Evolutionary conservation across 2,888 invertebrate genomes (phyloP).

Genomic region (Xanthorhoe spadicearia): DNA sequence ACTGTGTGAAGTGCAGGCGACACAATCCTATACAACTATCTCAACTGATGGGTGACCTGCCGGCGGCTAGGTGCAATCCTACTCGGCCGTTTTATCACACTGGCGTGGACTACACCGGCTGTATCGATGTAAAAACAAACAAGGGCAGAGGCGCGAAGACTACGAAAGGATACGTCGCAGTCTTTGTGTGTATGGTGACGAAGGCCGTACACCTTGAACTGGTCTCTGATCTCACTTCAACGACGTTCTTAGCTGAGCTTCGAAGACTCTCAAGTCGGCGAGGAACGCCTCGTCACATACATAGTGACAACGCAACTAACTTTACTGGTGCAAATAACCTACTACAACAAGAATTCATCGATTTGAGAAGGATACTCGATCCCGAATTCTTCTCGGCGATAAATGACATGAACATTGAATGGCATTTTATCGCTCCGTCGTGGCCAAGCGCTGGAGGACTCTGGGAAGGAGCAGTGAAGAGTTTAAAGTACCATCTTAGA

Average conservation of each 20-base stretch:
- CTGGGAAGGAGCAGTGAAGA: slow-evolving; percentile 37
- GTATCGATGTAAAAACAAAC: slow-evolving; percentile 29
- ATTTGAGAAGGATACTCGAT: slow-evolving; percentile 18
- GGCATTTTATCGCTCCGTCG: slow-evolving; percentile 29
- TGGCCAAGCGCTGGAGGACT: slow-evolving; percentile 35
- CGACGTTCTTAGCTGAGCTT: slow-evolving; percentile 46
- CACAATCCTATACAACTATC: slow-evolving; percentile 4
- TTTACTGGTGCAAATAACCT: slow-evolving; percentile 43
- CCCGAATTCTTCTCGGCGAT: slow-evolving; percentile 16
- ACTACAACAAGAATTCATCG: slow-evolving; percentile 27
- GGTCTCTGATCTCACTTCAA: slow-evolving; percentile 45
- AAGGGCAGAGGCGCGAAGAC: slow-evolving; percentile 37
- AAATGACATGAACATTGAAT: slow-evolving; percentile 24
- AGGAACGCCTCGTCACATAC: slow-evolving; percentile 43
- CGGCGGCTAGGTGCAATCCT: slow-evolving; percentile 14
- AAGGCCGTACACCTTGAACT: slow-evolving; percentile 49
- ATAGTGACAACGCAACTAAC: slow-evolving; percentile 47
- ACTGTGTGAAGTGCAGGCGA: slow-evolving; percentile 21
- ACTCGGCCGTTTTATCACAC: slow-evolving; percentile 25
- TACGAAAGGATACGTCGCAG: slow-evolving; percentile 42
- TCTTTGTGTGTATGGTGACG: slow-evolving; percentile 42
- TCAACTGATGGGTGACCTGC: slow-evolving; percentile 32
- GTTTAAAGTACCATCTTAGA: slow-evolving; percentile 4
- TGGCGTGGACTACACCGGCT: slow-evolving; percentile 31
- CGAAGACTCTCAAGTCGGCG: slow-evolving; percentile 44